These are phyloP conservation scores for Manis crassicaudata DNA, from an alignment of 2,797 vertebrate species.

Conservation along the genomic window DNA sequence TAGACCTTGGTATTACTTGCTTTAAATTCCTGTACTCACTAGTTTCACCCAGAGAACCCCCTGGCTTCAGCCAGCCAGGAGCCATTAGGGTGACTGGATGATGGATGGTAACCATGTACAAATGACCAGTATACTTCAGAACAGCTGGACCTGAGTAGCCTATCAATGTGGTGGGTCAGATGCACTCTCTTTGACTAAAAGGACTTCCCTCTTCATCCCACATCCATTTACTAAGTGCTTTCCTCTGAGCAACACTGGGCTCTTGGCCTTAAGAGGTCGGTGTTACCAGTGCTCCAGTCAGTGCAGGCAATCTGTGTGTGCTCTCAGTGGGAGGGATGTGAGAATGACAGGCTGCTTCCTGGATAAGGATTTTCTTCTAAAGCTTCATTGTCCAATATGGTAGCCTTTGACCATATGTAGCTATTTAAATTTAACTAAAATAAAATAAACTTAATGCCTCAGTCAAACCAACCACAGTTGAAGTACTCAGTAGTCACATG, in stretches of 20 bases:
- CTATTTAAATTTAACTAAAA: neutral
- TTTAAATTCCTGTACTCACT: neutral
- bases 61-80: neutral
- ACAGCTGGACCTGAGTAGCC: neutral
- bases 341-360: neutral
- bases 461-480: neutral
- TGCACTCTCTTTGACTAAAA: neutral
- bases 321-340: neutral
- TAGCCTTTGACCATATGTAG: neutral
- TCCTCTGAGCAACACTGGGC: neutral
- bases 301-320: neutral
- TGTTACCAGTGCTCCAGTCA: neutral
- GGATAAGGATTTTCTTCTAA: neutral
- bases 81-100: neutral
- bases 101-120: neutral
- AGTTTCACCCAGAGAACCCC: neutral
- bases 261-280: neutral
- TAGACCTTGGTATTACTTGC: neutral
- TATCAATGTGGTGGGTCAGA: neutral
- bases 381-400: neutral
- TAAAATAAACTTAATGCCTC: neutral
- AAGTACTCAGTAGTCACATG: neutral
- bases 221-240: neutral
- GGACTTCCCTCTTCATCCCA: neutral
- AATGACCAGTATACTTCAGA: neutral